Evolutionary conservation across 2,113 vertebrate genomes (phyloP).

Genomic region (Centrocercus urophasianus): DNA sequence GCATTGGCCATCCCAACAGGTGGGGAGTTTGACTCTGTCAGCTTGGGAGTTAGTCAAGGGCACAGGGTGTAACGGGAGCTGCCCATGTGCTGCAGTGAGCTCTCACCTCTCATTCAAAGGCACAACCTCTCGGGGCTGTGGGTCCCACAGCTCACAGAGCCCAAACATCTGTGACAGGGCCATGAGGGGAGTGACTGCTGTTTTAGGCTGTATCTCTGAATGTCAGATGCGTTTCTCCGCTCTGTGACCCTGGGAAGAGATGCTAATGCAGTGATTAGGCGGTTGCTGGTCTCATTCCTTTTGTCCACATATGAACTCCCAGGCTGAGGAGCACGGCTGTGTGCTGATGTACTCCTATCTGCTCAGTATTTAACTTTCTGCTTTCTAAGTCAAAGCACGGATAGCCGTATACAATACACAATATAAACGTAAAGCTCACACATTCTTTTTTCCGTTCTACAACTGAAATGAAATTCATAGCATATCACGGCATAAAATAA

Average conservation of each 20-base stretch:
- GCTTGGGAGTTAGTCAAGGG: not conserved
- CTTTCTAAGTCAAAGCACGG: slow-evolving; percentile 3
- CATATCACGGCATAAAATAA: slow-evolving; percentile 40
- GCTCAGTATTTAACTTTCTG: not conserved
- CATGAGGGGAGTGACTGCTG: not conserved
- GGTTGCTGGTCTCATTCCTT: not conserved
- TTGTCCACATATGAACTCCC: not conserved
- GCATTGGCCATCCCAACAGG: not conserved
- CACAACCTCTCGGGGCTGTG: not conserved
- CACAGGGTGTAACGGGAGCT: fast-evolving
- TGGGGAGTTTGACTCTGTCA: not conserved
- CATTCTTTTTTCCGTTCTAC: slow-evolving; percentile 32
- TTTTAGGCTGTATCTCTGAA: not conserved
- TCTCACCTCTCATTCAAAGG: not conserved
- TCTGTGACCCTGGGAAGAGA: not conserved
- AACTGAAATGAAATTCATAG: slow-evolving; percentile 33
- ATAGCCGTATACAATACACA: not conserved
- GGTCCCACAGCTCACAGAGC: not conserved
- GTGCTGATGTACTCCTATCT: not conserved
- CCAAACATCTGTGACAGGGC: not conserved
- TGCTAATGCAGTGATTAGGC: not conserved
- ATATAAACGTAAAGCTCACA: slow-evolving; percentile 39
- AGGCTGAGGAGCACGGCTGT: not conserved
- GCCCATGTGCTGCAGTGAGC: not conserved
- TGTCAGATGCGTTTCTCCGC: fast-evolving